A percentile compares a stretch with the other conserved stretches of the same genome.
phyloP scores from a whole-genome alignment of 2,797 vertebrate species.

The Acipenser oxyrinchus region DNA sequence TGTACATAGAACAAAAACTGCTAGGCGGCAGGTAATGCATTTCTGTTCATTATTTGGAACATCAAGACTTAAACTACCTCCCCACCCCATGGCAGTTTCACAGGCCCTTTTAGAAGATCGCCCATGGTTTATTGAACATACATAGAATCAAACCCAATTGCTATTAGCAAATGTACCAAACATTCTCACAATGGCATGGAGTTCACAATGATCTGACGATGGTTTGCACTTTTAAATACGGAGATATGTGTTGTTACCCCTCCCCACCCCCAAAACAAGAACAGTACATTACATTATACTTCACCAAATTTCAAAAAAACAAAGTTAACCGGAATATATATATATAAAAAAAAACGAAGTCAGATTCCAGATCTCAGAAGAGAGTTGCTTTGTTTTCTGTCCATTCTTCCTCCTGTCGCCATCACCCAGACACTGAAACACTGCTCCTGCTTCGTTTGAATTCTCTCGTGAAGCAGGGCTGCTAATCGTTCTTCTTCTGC shows the following conservation, averaged over 20 bases:
- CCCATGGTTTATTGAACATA: no score
- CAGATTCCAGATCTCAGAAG: conserved; percentile 19
- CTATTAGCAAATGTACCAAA: conserved; percentile 27
- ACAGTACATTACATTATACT: conserved; percentile 74
- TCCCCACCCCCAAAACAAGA: conserved; percentile 50
- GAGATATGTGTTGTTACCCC: conserved; percentile 42
- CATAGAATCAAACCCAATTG: no score
- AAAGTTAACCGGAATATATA: conserved; percentile 41
- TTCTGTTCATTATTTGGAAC: conserved; percentile 39
- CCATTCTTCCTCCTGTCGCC: conserved; percentile 47
- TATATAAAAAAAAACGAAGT: conserved; percentile 53
- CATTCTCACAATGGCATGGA: conserved; percentile 65
- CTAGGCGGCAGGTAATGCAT: no score
- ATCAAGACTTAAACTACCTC: conserved; percentile 34
- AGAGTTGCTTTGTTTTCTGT: conserved; percentile 35
- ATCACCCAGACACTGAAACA: conserved; percentile 35
- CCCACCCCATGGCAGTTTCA: no score
- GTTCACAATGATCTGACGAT: conserved; percentile 54
- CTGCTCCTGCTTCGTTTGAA: conserved; percentile 37
- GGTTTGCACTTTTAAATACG: conserved; percentile 29
- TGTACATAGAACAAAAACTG: conserved; percentile 50
- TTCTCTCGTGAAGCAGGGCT: conserved; percentile 37
- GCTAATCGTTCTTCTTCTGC: conserved; percentile 86
- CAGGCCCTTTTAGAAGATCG: no score
- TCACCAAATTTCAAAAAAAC: conserved; percentile 65